Evolutionary conservation across 2,113 vertebrate genomes (phyloP).

Genomic region (Stegostoma tigrinum): DNA sequence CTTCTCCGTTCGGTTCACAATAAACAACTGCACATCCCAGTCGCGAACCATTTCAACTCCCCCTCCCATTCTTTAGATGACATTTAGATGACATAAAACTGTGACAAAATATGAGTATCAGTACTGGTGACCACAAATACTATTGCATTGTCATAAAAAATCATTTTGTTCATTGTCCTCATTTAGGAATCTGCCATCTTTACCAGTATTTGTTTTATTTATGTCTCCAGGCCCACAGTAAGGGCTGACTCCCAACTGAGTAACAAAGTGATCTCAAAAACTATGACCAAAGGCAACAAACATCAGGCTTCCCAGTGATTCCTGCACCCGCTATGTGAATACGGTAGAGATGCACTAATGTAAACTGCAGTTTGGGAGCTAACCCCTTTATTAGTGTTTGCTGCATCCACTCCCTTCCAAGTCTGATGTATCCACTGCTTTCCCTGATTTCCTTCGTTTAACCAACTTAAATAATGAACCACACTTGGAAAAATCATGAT

Average conservation of each 20-base stretch:
- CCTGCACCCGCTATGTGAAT: too few relatives aligned
- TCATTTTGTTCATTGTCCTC: not conserved
- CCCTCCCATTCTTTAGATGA: too few relatives aligned
- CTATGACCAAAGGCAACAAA: too few relatives aligned
- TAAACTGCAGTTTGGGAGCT: too few relatives aligned
- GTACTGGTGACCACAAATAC: not conserved
- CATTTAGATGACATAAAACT: too few relatives aligned
- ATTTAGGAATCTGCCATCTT: not conserved
- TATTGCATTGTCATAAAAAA: not conserved
- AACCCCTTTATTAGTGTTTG: not conserved
- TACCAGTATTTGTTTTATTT: not conserved
- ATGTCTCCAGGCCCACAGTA: not conserved
- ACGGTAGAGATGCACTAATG: not conserved
- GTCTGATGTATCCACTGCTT: not conserved
- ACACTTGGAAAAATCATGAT: not conserved
- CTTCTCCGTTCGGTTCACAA: too few relatives aligned
- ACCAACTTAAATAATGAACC: too few relatives aligned
- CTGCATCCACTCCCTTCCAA: not conserved
- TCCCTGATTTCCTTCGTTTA: not conserved
- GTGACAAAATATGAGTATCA: not conserved
- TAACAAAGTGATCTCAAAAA: not conserved
- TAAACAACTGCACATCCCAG: too few relatives aligned
- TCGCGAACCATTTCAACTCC: too few relatives aligned
- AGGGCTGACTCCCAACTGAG: not conserved
- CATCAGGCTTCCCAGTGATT: too few relatives aligned